Conservation (phyloP, 2,888 invertebrate species). For the Standfussiana lucernea region DNA sequence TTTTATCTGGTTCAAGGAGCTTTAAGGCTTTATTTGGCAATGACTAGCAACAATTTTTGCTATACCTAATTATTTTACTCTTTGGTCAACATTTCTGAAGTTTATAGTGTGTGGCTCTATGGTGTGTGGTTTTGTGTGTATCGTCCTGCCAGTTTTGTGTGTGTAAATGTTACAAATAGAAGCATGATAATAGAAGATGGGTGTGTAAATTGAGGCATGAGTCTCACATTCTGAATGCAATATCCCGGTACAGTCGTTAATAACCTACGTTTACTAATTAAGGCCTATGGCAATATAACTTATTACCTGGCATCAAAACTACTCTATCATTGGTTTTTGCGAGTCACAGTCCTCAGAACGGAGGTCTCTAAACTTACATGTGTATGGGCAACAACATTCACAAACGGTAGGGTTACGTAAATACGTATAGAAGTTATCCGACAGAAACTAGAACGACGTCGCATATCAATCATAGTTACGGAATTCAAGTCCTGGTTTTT, state of each 20-base stretch:
- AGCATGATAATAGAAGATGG: background rate
- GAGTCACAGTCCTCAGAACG: background rate
- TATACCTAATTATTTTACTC: background rate
- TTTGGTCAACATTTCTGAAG: background rate
- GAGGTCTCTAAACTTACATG: too few species aligned
- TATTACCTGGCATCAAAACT: background rate
- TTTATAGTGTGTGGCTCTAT: background rate
- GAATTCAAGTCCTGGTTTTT: too few species aligned
- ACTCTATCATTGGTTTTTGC: background rate
- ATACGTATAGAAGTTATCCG: too few species aligned
- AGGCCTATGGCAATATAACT: background rate
- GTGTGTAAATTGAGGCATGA: conserved; percentile 21
- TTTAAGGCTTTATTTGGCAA: conserved; percentile 14
- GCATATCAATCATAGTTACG: too few species aligned
- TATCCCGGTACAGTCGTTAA: conserved; percentile 10
- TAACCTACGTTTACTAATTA: background rate
- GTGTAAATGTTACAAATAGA: background rate
- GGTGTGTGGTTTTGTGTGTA: background rate
- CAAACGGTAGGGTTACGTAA: too few species aligned
- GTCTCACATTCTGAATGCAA: background rate
- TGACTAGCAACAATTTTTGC: background rate
- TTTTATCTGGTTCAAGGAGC: background rate
- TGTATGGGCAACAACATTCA: too few species aligned
- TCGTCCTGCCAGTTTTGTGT: background rate
- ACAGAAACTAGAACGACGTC: too few species aligned